Evolutionary conservation across 1,140 invertebrate genomes (phyloP), one percentile per base, ranked within the genome.

Genomic region (Bombus picipes): DNA sequence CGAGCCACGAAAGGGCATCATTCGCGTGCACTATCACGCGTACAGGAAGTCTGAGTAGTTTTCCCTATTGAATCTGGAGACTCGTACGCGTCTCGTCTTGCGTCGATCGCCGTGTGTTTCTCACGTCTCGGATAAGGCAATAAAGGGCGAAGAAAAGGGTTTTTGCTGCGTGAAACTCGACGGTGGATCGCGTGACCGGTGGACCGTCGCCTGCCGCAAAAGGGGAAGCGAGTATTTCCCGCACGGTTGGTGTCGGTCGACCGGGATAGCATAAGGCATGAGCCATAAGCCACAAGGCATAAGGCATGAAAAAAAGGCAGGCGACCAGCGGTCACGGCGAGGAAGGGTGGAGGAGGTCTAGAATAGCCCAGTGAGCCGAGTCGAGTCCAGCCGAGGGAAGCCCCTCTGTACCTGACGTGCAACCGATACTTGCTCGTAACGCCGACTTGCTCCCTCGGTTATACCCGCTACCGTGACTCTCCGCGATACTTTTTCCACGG

Each of bases 341-440:
- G 32, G 28, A n/a, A 47, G n/a, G 22, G 41, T 32, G 75, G 9
- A 57, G 47, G 68, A 37, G 66, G 82, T 83, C 70, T 89, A 77
- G 75, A 88, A 88, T 90, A 89, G 86, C 81, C 81, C 74, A 82
- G 87, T 82, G 81, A 82, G 72, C 47, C 80, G 87, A 68, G 78
- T 75, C 39, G 79, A 76, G 39, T 10, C 81, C 65, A 80, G 75
- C 68, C 74, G 3, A 77, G 81, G 74, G 90, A 91, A 91, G 90
- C 90, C 90, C 86, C 78, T 83, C 28, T 13, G 86, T 89, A 83
- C 81, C 68, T 84, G 83, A 74, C 76, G 83, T 90, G 90, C 88
- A 89, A 91, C 89, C 79, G 88, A 91, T 91, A 91, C 86, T 88
- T 85, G 62, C 80, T 89, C 59, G 85, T 81, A 86, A 76, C 83